These are phyloP conservation scores for Arrhopalites spinosus DNA, from an alignment of 2,888 invertebrate species.

Conservation along the genomic window DNA sequence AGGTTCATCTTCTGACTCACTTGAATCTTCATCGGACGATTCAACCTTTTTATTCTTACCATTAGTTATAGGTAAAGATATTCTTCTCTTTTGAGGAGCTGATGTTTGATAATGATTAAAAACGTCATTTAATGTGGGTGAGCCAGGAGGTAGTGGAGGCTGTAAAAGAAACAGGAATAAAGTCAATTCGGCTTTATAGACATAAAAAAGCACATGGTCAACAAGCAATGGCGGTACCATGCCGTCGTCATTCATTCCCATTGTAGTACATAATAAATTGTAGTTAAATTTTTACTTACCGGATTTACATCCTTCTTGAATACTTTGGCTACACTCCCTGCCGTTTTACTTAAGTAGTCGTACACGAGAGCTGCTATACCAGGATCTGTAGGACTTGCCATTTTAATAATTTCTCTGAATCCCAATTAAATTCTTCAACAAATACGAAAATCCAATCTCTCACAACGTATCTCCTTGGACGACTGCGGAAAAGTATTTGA, in stretches of 20 bases:
- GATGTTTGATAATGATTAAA: conserved; percentile 63
- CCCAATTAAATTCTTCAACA: not conserved
- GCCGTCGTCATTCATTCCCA: not conserved
- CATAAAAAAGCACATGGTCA: conserved; percentile 14
- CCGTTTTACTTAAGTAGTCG: conserved; percentile 69
- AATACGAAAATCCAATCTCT: not conserved
- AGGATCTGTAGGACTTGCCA: conserved; percentile 58
- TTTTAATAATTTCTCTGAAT: conserved; percentile 18
- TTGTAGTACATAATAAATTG: not conserved
- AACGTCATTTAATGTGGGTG: conserved; percentile 69
- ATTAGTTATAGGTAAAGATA: conserved; percentile 44
- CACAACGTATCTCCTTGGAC: not conserved
- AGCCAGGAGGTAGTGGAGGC: conserved; percentile 69
- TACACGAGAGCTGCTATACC: conserved; percentile 67
- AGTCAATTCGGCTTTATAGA: not conserved
- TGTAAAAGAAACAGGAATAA: conserved; percentile 58
- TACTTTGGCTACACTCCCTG: conserved; percentile 70
- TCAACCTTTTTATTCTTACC: conserved; percentile 40
- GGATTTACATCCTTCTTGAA: conserved; percentile 75
- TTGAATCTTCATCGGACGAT: conserved; percentile 34
- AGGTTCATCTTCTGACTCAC: conserved; percentile 7
- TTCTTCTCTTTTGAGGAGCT: conserved; percentile 51
- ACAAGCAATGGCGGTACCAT: conserved; percentile 22
- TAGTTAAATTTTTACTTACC: conserved; percentile 65
- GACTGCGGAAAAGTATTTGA: not conserved